phyloP scores from a whole-genome alignment of 2,888 invertebrate species.

The Xylocampa areola region DNA sequence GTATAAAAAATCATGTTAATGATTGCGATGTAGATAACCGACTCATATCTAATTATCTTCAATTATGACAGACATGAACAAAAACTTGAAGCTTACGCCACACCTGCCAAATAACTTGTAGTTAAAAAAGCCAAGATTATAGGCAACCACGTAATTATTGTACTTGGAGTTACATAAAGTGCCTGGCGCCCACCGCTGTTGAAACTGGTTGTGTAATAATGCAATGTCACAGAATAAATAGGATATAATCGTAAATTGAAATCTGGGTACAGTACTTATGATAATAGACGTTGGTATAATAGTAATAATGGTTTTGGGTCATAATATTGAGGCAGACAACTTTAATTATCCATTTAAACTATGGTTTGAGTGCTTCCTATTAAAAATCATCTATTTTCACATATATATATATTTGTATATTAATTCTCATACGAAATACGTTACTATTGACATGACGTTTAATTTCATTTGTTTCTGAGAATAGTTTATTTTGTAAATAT shows the following conservation, averaged over 20 bases:
- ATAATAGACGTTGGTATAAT: neutral
- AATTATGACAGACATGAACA: conserved; percentile 15
- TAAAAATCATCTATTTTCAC: neutral
- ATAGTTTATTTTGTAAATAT: neutral
- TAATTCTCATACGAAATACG: neutral
- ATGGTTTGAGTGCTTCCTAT: neutral
- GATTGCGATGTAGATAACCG: neutral
- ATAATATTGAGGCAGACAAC: neutral
- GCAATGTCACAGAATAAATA: conserved; percentile 6
- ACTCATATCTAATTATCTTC: conserved; percentile 3
- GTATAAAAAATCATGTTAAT: neutral
- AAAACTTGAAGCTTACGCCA: conserved; percentile 16
- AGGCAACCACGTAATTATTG: conserved; percentile 15
- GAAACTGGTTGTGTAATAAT: conserved; percentile 16
- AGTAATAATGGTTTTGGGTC: neutral
- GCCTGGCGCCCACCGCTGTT: conserved; percentile 4
- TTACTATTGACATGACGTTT: neutral
- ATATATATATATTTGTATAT: too few relatives aligned
- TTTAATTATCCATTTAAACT: neutral
- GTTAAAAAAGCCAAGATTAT: conserved; percentile 17
- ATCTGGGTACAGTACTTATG: conserved; percentile 1
- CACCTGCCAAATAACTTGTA: conserved; percentile 9
- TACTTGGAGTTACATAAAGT: conserved; percentile 24
- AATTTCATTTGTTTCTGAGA: neutral
- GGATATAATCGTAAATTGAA: conserved; percentile 7